phyloP scores from a whole-genome alignment of 2,113 vertebrate species.

The Lophura nycthemera region DNA sequence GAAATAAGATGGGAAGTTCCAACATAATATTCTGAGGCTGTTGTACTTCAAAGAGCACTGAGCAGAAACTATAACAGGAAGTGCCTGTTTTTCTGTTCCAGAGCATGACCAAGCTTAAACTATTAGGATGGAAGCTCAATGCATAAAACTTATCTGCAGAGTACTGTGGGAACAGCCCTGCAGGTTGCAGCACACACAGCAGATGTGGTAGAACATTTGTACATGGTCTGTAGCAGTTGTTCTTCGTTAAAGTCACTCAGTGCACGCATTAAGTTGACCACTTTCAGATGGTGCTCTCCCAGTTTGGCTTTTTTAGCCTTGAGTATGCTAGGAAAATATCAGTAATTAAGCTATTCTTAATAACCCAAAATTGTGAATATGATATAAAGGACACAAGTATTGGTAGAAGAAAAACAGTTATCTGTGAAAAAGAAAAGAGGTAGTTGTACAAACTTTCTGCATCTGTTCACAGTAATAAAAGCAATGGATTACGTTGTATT shows the following conservation, averaged over 20 bases:
- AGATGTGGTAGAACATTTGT: neutral
- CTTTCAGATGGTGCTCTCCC: neutral
- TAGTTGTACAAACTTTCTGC: neutral
- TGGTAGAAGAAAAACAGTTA: neutral
- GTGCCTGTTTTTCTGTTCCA: neutral
- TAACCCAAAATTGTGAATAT: neutral
- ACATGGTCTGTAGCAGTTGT: neutral
- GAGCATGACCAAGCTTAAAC: neutral
- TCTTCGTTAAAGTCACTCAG: neutral
- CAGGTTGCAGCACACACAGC: neutral
- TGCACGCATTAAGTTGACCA: neutral
- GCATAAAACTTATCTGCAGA: too few species aligned
- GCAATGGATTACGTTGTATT: too few species aligned
- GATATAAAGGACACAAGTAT: neutral
- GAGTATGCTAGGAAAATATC: neutral
- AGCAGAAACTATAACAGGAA: neutral
- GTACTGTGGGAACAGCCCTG: neutral
- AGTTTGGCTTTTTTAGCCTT: neutral
- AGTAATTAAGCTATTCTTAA: neutral
- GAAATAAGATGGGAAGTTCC: neutral
- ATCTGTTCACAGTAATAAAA: neutral
- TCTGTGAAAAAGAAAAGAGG: neutral
- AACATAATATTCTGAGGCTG: neutral
- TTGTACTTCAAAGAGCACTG: neutral
- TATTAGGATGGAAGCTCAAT: neutral